phyloP scores from a whole-genome alignment of 2,797 vertebrate genomes.

The Gadopsis marmoratus region DNA sequence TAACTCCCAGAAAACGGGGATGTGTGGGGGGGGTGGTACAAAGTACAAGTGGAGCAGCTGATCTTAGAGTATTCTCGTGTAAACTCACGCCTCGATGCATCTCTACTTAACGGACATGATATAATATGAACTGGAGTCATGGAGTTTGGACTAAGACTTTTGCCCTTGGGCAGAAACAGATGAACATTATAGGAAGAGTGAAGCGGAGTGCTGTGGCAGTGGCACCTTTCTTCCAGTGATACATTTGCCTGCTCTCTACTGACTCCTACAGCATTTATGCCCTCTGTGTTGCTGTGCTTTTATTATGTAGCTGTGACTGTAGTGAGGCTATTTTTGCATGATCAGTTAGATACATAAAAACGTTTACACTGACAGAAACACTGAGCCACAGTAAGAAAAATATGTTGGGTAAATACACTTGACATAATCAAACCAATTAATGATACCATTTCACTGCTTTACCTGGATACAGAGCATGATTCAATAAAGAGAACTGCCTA shows the following conservation, averaged over 20 bases:
- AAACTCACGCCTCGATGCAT: slow-evolving; percentile 39
- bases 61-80: slow-evolving; percentile 63
- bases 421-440: slow-evolving; percentile 15
- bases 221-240: slow-evolving; percentile 42
- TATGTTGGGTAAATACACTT: neutral
- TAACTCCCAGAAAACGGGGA: slow-evolving; percentile 77
- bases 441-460: slow-evolving; percentile 9
- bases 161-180: slow-evolving; percentile 44
- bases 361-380: slow-evolving; percentile 8
- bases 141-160: slow-evolving; percentile 41
- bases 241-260: slow-evolving; percentile 68
- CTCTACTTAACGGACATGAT: slow-evolving; percentile 35
- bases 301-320: slow-evolving; percentile 17
- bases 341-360: slow-evolving; percentile 2
- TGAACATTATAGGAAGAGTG: slow-evolving; percentile 32
- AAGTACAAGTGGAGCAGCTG: slow-evolving; percentile 67
- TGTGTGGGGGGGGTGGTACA: neutral
- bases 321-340: neutral
- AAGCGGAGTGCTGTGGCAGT: slow-evolving; percentile 5
- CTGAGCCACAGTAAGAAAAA: neutral
- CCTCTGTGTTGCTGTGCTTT: slow-evolving; percentile 40
- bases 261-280: slow-evolving; percentile 68
- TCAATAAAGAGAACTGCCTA: neutral
- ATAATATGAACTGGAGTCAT: slow-evolving; percentile 33
- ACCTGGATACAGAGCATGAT: neutral